Conservation (phyloP, 2,888 invertebrate genomes). For the Calliopum simillimum region DNA sequence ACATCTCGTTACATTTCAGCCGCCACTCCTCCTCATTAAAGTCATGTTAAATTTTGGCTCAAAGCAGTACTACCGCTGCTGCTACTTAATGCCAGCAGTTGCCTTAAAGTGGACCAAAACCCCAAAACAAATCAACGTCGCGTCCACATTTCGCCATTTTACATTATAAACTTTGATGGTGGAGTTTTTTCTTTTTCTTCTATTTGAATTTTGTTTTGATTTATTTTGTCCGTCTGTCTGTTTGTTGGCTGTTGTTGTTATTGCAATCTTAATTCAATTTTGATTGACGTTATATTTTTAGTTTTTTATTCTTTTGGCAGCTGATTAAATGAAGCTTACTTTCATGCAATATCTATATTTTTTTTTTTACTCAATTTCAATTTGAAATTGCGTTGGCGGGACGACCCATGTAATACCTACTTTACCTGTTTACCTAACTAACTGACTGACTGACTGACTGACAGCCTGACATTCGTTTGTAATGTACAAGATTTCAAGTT, state of each 20-base stretch:
- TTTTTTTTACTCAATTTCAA: background rate
- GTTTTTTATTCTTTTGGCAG: constrained; percentile 12
- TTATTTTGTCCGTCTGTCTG: background rate
- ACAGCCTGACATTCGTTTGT: background rate
- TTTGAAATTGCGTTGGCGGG: constrained; percentile 14
- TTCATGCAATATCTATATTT: background rate
- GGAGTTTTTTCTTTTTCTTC: background rate
- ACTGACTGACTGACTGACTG: no score
- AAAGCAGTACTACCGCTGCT: no score
- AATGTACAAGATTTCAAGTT: background rate
- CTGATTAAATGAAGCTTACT: constrained; percentile 14
- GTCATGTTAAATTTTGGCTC: no score
- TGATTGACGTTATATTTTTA: constrained; percentile 14
- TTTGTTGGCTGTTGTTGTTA: background rate
- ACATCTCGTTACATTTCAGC: no score
- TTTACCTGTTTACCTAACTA: background rate
- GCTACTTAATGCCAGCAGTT: background rate
- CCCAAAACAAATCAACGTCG: background rate
- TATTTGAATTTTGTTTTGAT: background rate
- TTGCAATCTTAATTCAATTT: constrained; percentile 13
- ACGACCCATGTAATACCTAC: background rate
- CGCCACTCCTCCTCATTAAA: no score
- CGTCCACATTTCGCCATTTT: background rate
- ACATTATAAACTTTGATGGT: background rate
- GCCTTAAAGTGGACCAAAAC: background rate